These are phyloP conservation scores for Timandra comae DNA, from an alignment of 2,888 invertebrate species.

Conservation along the genomic window DNA sequence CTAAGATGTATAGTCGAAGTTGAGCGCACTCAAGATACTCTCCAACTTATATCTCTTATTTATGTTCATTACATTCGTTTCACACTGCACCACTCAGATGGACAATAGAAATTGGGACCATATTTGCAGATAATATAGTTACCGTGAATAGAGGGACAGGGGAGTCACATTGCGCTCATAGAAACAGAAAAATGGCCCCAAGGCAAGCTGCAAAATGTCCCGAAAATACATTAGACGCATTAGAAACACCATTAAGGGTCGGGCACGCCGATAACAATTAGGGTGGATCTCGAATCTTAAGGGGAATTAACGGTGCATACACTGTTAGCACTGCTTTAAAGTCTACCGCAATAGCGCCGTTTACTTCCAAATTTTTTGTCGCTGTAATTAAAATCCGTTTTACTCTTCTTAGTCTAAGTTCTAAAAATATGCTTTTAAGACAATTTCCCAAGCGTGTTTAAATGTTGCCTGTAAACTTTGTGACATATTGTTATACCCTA, in stretches of 20 bases:
- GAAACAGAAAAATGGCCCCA: slow-evolving; percentile 70
- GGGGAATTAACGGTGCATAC: slow-evolving; percentile 65
- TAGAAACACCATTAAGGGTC: slow-evolving; percentile 73
- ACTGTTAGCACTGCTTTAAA: slow-evolving; percentile 63
- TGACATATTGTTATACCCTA: slow-evolving; percentile 9
- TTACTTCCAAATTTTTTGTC: slow-evolving; percentile 16
- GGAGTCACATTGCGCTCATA: slow-evolving; percentile 56
- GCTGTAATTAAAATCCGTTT: slow-evolving; percentile 2
- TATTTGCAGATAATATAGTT: slow-evolving; percentile 74
- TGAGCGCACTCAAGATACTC: slow-evolving; percentile 30
- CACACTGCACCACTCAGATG: slow-evolving; percentile 48
- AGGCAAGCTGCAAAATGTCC: slow-evolving; percentile 76
- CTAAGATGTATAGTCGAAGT: slow-evolving; percentile 33
- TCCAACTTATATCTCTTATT: slow-evolving; percentile 54
- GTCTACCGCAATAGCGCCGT: slow-evolving; percentile 19
- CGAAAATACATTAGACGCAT: slow-evolving; percentile 75
- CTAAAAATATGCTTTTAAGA: too few species aligned
- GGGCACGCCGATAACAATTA: slow-evolving; percentile 70
- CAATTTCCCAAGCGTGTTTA: too few species aligned
- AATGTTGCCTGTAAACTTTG: slow-evolving; percentile 4
- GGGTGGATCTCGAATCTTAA: slow-evolving; percentile 68
- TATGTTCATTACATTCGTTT: slow-evolving; percentile 62
- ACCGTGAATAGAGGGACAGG: slow-evolving; percentile 52
- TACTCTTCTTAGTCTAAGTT: slow-evolving; percentile 6
- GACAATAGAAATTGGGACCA: slow-evolving; percentile 74